phyloP scores from a whole-genome alignment of 2,113 vertebrate genomes.

The Chionodraco myersi region DNA sequence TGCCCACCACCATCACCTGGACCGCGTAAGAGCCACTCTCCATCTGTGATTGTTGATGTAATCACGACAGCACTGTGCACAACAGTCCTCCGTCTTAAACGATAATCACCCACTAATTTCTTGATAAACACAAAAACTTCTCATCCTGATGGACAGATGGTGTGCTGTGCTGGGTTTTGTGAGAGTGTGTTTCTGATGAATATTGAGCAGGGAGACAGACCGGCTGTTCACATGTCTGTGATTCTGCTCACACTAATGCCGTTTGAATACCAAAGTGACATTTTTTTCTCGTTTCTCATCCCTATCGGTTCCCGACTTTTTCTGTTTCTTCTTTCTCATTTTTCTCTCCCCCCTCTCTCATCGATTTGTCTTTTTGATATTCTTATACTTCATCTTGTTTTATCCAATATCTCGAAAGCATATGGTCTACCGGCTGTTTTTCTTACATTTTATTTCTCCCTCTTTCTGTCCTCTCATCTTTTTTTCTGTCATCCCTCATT shows the following conservation, averaged over 20 bases:
- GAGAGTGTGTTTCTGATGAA: constrained; percentile 27
- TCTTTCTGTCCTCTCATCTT: not conserved
- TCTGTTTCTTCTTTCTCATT: not conserved
- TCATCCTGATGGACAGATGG: constrained; percentile 63
- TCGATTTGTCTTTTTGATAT: constrained; percentile 15
- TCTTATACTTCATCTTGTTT: constrained; percentile 12
- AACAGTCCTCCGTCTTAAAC: constrained; percentile 3
- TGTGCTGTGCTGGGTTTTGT: not conserved
- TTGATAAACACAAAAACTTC: constrained; percentile 4
- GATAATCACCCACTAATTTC: constrained; percentile 1
- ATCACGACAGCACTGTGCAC: not conserved
- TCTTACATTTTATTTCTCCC: not conserved
- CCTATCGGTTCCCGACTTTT: not conserved
- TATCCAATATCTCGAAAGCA: not conserved
- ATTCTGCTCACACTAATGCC: constrained; percentile 34
- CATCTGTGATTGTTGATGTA: not conserved
- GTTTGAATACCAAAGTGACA: constrained; percentile 37
- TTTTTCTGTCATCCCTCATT: not conserved
- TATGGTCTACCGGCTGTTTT: not conserved
- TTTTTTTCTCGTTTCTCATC: not conserved
- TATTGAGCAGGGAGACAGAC: constrained; percentile 37
- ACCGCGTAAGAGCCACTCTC: constrained; percentile 76
- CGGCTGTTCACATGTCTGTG: constrained; percentile 47
- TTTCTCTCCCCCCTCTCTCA: not conserved
- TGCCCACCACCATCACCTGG: constrained; percentile 82